Conservation (phyloP, 2,113 vertebrate genomes). For the Microtus ochrogaster region DNA sequence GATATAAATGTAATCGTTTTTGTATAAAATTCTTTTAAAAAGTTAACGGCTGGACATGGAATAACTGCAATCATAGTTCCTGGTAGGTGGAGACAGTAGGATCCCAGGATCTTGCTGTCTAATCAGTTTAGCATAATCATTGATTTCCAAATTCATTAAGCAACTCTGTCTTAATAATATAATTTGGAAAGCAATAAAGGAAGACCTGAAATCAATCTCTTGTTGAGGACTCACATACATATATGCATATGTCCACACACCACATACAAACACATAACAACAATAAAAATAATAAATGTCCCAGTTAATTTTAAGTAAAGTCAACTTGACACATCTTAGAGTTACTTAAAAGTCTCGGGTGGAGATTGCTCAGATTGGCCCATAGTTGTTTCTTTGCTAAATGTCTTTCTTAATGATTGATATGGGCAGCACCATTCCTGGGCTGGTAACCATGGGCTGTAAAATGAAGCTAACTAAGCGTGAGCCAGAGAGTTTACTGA, state of each 20-base stretch:
- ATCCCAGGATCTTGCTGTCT: background rate
- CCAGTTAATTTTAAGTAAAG: background rate
- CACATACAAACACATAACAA: background rate
- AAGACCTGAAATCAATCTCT: background rate
- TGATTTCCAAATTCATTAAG: background rate
- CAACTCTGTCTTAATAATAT: background rate
- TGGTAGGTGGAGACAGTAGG: background rate
- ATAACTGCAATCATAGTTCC: background rate
- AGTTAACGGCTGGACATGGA: background rate
- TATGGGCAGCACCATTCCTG: background rate
- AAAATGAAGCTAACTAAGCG: background rate
- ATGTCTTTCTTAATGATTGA: background rate
- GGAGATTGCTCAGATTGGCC: background rate
- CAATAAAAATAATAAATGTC: background rate
- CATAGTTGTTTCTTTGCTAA: background rate
- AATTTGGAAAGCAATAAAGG: background rate
- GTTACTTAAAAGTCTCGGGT: background rate
- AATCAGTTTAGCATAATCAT: background rate
- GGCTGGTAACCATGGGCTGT: background rate
- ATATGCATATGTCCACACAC: too few relatives aligned
- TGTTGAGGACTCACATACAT: background rate
- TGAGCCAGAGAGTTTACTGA: background rate
- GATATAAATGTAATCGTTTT: background rate
- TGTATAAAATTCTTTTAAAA: background rate
- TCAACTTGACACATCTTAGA: background rate